A percentile compares a stretch with the other conserved stretches of the same genome.
Evolutionary conservation across 2,113 vertebrate genomes (phyloP).

Genomic region (Tautogolabrus adspersus): DNA sequence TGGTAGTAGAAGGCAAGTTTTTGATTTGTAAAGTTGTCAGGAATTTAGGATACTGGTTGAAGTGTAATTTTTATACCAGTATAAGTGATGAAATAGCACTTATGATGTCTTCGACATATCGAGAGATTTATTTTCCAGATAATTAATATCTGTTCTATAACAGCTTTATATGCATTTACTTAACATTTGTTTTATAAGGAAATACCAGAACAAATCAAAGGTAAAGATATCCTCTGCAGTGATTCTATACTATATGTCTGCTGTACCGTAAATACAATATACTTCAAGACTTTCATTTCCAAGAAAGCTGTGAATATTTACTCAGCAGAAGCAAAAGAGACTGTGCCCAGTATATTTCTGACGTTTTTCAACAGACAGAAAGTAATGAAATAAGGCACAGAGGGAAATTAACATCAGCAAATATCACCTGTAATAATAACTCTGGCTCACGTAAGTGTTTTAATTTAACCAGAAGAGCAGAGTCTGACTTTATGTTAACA

Average conservation of each 20-base stretch:
- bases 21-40: slow-evolving; percentile 54
- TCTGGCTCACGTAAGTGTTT: slow-evolving; percentile 30
- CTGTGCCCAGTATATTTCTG: slow-evolving; percentile 35
- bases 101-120: not conserved
- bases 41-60: slow-evolving; percentile 1
- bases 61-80: slow-evolving; percentile 3
- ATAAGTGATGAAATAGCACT: not conserved
- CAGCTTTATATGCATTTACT: not conserved
- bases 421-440: slow-evolving; percentile 51
- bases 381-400: slow-evolving; percentile 64
- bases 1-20: slow-evolving; percentile 20
- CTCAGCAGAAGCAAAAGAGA: slow-evolving; percentile 36
- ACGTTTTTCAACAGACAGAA: slow-evolving; percentile 46
- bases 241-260: slow-evolving; percentile 3
- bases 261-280: slow-evolving; percentile 31
- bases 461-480: slow-evolving; percentile 29
- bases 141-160: not conserved
- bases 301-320: slow-evolving; percentile 49
- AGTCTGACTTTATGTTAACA: slow-evolving; percentile 30
- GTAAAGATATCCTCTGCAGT: not conserved
- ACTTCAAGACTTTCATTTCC: slow-evolving; percentile 61
- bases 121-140: not conserved
- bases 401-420: slow-evolving; percentile 63
- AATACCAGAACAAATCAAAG: not conserved
- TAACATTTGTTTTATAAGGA: not conserved